Conservation (phyloP, 2,888 invertebrate genomes). For the Amblyteles armatorius region DNA sequence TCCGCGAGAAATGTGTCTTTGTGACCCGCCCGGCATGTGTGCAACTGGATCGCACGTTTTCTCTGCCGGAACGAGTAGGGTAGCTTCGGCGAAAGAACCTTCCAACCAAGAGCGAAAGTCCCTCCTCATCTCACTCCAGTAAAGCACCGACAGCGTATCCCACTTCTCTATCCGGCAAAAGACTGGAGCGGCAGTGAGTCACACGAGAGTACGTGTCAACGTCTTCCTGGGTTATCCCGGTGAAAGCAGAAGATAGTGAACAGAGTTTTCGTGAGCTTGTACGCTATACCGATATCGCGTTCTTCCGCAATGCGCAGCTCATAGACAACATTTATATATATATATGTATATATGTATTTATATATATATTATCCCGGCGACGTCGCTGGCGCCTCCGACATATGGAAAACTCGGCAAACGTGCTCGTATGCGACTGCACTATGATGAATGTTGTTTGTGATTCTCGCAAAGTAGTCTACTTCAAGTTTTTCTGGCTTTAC, state of each 20-base stretch:
- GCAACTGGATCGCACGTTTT: constrained; percentile 37
- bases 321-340: constrained; percentile 37
- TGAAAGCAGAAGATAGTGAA: constrained; percentile 18
- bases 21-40: constrained; percentile 22
- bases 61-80: constrained; percentile 29
- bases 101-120: constrained; percentile 31
- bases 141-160: constrained; percentile 19
- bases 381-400: constrained; percentile 25
- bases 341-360: background rate
- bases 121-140: constrained; percentile 22
- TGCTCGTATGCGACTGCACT: constrained; percentile 26
- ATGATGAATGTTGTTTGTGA: constrained; percentile 51
- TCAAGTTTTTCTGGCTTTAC: constrained; percentile 52
- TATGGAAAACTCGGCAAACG: constrained; percentile 51
- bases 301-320: constrained; percentile 63
- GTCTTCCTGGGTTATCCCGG: constrained; percentile 39
- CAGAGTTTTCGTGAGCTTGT: background rate
- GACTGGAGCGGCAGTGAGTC: constrained; percentile 30
- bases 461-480: constrained; percentile 54
- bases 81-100: constrained; percentile 18
- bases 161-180: background rate
- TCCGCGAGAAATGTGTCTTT: constrained; percentile 11
- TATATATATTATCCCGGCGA: constrained; percentile 3
- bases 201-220: constrained; percentile 50
- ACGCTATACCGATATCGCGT: constrained; percentile 37